A percentile compares a stretch with the other conserved stretches of the same genome.
These are phyloP conservation scores for Catagonus wagneri DNA, from an alignment of 2,113 vertebrate genomes.

Conservation along the genomic window DNA sequence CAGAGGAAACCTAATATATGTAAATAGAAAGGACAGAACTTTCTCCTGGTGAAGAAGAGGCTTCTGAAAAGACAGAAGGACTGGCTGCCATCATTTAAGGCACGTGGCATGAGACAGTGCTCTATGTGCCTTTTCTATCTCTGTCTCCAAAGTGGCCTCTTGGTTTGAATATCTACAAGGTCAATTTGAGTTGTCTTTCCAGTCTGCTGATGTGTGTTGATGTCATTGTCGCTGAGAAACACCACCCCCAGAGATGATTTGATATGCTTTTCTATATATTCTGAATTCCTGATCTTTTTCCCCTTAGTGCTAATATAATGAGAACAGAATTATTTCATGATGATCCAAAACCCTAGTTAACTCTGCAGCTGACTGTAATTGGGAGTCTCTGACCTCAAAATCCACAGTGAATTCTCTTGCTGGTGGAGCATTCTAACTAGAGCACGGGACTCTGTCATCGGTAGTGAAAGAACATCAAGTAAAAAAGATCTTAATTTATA, in stretches of 20 bases:
- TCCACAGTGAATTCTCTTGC: conserved; percentile 67
- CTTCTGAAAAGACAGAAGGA: not conserved
- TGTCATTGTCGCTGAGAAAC: not conserved
- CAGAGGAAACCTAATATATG: not conserved
- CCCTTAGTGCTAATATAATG: conserved; percentile 56
- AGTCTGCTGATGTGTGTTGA: not conserved
- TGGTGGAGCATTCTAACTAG: conserved; percentile 68
- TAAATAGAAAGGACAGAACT: not conserved
- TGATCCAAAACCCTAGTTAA: conserved; percentile 71
- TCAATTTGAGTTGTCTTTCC: conserved; percentile 19
- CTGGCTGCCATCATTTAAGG: not conserved
- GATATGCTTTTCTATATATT: not conserved
- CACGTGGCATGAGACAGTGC: not conserved
- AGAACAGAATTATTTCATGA: conserved; percentile 74
- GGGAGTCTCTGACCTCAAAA: conserved; percentile 76
- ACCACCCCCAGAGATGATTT: not conserved
- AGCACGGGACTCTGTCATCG: conserved; percentile 64
- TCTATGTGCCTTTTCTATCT: not conserved
- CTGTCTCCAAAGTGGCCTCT: not conserved
- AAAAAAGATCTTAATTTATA: not conserved
- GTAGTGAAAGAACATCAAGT: conserved; percentile 6
- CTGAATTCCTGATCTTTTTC: conserved; percentile 72
- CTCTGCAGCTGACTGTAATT: conserved; percentile 66
- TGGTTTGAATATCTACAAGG: not conserved
- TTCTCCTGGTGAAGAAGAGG: not conserved